phyloP scores from a whole-genome alignment of 2,113 vertebrate species.

The Channa maculata region DNA sequence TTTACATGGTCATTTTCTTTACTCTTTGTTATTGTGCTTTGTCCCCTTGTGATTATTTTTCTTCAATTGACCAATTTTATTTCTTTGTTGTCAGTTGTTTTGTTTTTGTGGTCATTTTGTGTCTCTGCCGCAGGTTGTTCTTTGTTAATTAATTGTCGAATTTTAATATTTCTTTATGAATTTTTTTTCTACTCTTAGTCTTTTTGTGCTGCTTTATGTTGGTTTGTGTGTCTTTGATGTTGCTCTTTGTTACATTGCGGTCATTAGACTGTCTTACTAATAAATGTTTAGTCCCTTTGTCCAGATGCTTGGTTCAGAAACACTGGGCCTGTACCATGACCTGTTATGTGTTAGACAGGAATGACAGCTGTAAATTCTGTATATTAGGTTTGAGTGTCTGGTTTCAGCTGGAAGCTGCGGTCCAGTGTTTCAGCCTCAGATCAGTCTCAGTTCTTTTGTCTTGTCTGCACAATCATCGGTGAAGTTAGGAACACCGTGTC shows the following conservation, averaged over 20 bases:
- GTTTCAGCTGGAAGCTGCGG: conserved; percentile 11
- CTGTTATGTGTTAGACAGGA: background rate
- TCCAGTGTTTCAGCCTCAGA: background rate
- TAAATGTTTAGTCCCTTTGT: background rate
- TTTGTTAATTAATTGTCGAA: too few relatives aligned
- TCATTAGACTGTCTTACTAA: background rate
- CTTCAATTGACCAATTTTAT: too few relatives aligned
- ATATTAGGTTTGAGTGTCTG: background rate
- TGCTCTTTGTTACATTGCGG: background rate
- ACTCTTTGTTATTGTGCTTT: too few relatives aligned
- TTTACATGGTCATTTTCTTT: too few relatives aligned
- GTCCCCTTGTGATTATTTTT: too few relatives aligned
- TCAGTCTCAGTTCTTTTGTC: conserved; percentile 30
- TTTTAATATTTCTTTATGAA: too few relatives aligned
- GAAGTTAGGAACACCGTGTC: conserved; percentile 62
- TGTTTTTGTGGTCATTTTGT: too few relatives aligned
- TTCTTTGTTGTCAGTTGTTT: too few relatives aligned
- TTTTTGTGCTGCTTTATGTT: too few relatives aligned
- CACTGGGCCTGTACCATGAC: background rate
- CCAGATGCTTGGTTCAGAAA: background rate
- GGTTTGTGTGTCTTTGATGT: background rate
- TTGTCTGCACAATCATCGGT: conserved; percentile 32
- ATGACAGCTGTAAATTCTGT: background rate
- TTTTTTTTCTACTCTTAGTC: too few relatives aligned
- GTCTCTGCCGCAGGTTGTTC: too few relatives aligned